phyloP scores from a whole-genome alignment of 2,113 vertebrate species.

The Cyanoderma ruficeps region DNA sequence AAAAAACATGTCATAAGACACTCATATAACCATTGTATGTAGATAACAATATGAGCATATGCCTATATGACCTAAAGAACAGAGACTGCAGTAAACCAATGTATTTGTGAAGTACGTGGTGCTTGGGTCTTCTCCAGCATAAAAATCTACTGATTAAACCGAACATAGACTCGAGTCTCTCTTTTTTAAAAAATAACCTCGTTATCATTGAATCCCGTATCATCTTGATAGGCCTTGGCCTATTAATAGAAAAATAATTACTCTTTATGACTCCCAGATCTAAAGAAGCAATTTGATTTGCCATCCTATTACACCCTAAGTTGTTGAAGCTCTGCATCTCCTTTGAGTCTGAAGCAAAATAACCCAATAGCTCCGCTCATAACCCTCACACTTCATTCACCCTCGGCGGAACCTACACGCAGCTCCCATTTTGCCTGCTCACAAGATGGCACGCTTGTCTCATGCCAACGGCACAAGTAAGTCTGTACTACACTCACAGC shows the following conservation, averaged over 20 bases:
- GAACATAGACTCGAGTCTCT: background rate
- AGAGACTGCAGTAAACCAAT: background rate
- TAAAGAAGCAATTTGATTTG: background rate
- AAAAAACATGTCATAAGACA: slow-evolving; percentile 23
- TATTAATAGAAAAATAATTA: background rate
- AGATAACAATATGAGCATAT: background rate
- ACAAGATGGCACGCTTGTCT: slow-evolving; percentile 61
- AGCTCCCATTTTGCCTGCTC: slow-evolving; percentile 35
- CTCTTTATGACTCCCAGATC: background rate
- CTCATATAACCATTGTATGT: background rate
- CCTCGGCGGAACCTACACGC: background rate
- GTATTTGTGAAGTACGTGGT: background rate
- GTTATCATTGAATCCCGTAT: background rate
- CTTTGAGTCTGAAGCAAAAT: background rate
- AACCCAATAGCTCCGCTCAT: fast-evolving
- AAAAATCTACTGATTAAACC: background rate
- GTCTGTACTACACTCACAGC: background rate
- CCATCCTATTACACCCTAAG: background rate
- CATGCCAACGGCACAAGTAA: background rate
- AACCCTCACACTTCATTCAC: fast-evolving
- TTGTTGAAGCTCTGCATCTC: background rate
- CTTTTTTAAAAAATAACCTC: background rate
- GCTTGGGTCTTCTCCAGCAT: background rate
- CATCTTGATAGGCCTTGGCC: background rate
- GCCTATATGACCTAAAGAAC: background rate